These are phyloP conservation scores for Crotalus tigris DNA, from an alignment of 2,113 vertebrate genomes.

Conservation along the genomic window DNA sequence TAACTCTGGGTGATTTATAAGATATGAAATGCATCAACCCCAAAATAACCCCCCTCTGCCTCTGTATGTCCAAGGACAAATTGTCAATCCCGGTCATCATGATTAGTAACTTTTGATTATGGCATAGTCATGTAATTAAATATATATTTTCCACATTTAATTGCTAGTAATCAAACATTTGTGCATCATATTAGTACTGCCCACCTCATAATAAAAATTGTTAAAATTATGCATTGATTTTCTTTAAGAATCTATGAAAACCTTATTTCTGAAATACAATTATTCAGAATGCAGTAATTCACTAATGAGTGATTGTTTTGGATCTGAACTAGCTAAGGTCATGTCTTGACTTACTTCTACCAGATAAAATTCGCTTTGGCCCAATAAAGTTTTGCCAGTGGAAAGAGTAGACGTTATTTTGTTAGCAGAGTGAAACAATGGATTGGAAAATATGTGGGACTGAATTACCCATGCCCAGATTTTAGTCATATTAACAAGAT, in stretches of 20 bases:
- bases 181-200: slow-evolving; percentile 42
- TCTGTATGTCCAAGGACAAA: background rate
- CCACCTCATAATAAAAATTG: background rate
- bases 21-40: background rate
- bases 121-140: background rate
- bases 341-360: background rate
- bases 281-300: background rate
- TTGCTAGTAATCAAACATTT: slow-evolving; percentile 13
- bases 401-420: background rate
- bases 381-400: background rate
- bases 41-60: background rate
- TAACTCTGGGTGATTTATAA: background rate
- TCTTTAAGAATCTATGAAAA: background rate
- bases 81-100: background rate
- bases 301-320: background rate
- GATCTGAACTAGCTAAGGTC: background rate
- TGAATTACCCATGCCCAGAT: background rate
- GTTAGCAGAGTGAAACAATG: background rate
- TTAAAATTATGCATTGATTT: background rate
- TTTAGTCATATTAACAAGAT: background rate
- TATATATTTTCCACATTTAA: slow-evolving; percentile 6
- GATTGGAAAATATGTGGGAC: background rate
- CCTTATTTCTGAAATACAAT: too few relatives aligned
- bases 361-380: background rate
- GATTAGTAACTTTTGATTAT: background rate